Base-by-base conservation (phyloP, 1,140 invertebrate genomes). In the Drosophila persimilis region DNA sequence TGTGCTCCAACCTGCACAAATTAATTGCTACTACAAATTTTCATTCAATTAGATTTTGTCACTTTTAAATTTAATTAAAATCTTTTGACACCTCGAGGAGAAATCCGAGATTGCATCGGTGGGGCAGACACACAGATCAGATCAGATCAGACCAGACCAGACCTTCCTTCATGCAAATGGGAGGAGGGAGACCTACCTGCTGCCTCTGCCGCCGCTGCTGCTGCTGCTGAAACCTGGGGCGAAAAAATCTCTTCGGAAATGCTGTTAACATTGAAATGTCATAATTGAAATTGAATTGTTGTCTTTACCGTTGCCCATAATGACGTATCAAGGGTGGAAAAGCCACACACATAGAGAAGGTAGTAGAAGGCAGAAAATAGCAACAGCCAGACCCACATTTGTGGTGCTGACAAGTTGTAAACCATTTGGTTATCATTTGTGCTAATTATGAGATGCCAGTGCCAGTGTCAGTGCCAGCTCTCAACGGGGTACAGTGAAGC, bases 241-340 rank as follows among this genome's bases (percentile, higher is more conserved):
- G 45, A 31, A 45, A 31, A 60, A 66, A 67, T 35, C 54, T 69
- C 35, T 43, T 48, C 13, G 3, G 73, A 64, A 78, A 85, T 80
- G 77, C 60, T 39, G 85, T 89, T 90, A 64, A 73, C 85, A 90
- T 89, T 89, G 85, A 89, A 90, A 77, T 89, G 85, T 89, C 85
- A 89, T 89, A 89, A 89, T 74, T 86, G 39, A 81, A 71, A 89
- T 89, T 81, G 80, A 89, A 86, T 85, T 78, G 85, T 85, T 76
- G 80, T 85, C 77, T 80, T 85, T 89, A 69, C 81, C 73, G 81
- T 86, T 86, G 52, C 13, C 11, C 11, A n/a, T 51, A 22, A 48
- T 56, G 57, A 52, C 35, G 45, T 46, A 39, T 15, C 29, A 54
- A 50, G 51, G 57, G 43, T 31, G 54, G 52, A 59, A 41, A 60